phyloP scores from a whole-genome alignment of 2,113 vertebrate genomes.

The Centropus unirufus region DNA sequence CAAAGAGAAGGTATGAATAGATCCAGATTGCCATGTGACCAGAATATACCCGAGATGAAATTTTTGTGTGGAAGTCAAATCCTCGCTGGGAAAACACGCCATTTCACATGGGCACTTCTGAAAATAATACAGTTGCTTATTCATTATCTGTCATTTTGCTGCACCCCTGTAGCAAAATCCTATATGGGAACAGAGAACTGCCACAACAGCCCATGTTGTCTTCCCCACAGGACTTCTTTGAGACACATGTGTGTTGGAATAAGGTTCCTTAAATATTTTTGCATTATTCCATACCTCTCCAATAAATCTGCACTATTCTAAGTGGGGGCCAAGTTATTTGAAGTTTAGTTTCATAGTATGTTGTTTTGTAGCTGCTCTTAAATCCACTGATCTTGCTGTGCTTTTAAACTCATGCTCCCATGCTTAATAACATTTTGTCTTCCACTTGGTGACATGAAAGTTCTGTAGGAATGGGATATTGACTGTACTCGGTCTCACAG shows the following conservation, averaged over 20 bases:
- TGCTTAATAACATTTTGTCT: background rate
- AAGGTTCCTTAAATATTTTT: background rate
- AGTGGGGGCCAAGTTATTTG: background rate
- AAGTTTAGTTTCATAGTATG: background rate
- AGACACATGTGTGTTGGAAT: background rate
- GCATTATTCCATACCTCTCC: background rate
- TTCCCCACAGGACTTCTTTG: background rate
- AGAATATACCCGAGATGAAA: background rate
- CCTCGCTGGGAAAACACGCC: background rate
- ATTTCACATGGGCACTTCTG: background rate
- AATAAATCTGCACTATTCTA: background rate
- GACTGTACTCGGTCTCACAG: background rate
- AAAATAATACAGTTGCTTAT: background rate
- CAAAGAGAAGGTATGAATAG: background rate
- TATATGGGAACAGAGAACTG: background rate
- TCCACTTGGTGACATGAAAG: background rate
- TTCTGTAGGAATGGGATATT: background rate
- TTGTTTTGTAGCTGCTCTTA: background rate
- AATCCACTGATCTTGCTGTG: background rate
- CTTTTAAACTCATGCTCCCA: background rate
- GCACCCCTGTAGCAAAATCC: background rate
- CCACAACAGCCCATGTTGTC: background rate
- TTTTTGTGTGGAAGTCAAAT: constrained; percentile 3
- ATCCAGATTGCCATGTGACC: background rate
- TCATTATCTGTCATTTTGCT: constrained; percentile 19